Percentiles rank a stretch among this genome's conserved stretches.
Evolutionary conservation across 2,888 invertebrate genomes (phyloP).

Genomic region (Blera fallax): DNA sequence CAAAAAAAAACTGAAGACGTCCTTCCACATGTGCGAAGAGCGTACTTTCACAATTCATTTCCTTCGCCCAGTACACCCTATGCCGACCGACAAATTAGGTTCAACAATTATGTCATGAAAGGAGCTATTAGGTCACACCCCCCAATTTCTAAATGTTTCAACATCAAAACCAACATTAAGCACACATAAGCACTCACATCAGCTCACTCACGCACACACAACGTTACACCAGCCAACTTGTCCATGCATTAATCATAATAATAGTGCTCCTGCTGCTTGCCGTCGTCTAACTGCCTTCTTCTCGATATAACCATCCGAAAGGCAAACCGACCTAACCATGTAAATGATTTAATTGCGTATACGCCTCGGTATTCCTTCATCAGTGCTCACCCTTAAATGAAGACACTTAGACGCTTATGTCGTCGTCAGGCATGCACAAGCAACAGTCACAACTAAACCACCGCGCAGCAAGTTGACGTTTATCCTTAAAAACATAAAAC

Average conservation of each 20-base stretch:
- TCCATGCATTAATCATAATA: constrained; percentile 68
- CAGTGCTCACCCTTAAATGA: constrained; percentile 10
- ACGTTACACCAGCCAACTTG: constrained; percentile 28
- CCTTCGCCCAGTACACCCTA: neutral
- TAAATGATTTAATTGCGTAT: constrained; percentile 62
- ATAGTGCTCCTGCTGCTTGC: constrained; percentile 43
- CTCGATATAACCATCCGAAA: constrained; percentile 22
- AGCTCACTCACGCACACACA: neutral
- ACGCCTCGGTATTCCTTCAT: constrained; percentile 40
- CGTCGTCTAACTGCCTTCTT: constrained; percentile 1
- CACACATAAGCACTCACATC: constrained; percentile 35
- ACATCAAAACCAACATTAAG: constrained; percentile 62
- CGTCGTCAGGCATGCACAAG: constrained; percentile 39
- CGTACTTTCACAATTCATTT: constrained; percentile 37
- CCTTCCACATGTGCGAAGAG: neutral
- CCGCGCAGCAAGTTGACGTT: constrained; percentile 19
- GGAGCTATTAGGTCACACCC: constrained; percentile 64
- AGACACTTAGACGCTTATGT: constrained; percentile 49
- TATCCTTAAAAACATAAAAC: constrained; percentile 6
- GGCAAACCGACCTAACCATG: constrained; percentile 40
- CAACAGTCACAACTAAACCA: constrained; percentile 46
- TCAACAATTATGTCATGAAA: constrained; percentile 63
- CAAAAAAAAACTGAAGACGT: neutral
- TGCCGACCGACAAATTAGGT: constrained; percentile 53
- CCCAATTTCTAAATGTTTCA: constrained; percentile 49